These are phyloP conservation scores for Palloptera scutellata DNA, from an alignment of 2,888 invertebrate genomes.

Conservation along the genomic window DNA sequence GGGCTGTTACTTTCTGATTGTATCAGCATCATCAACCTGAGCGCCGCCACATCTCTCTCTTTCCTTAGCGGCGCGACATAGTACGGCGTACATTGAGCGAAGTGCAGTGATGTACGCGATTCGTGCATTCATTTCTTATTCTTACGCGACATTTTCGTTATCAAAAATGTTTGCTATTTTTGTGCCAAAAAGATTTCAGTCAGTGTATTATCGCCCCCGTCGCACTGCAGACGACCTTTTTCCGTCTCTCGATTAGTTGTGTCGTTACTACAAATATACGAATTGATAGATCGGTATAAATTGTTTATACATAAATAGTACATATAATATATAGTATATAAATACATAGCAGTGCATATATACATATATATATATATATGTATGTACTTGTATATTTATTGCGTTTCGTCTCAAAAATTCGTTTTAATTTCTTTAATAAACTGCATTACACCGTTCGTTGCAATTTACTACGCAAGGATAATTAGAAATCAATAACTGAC, in stretches of 20 bases:
- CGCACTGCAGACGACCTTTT: slow-evolving; percentile 46
- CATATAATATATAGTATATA: no score
- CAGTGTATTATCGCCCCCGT: slow-evolving; percentile 50
- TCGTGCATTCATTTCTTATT: slow-evolving; percentile 15
- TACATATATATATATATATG: background rate
- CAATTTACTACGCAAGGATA: no score
- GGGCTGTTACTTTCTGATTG: background rate
- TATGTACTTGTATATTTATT: background rate
- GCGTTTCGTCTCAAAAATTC: no score
- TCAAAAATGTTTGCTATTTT: background rate
- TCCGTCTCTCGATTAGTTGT: slow-evolving; percentile 8
- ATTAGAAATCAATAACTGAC: no score
- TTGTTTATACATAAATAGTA: background rate
- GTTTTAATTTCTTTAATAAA: no score
- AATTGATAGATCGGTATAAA: background rate
- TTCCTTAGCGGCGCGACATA: background rate
- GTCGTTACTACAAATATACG: background rate
- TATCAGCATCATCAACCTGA: background rate
- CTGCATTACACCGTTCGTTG: no score
- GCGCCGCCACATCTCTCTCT: background rate
- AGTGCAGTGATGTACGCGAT: background rate
- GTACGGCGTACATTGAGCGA: background rate
- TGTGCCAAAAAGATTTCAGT: slow-evolving; percentile 54
- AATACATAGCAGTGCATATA: background rate
- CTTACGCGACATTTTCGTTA: slow-evolving; percentile 11